Conservation (phyloP, 2,797 vertebrate genomes). For the Bradypodion ventrale region DNA sequence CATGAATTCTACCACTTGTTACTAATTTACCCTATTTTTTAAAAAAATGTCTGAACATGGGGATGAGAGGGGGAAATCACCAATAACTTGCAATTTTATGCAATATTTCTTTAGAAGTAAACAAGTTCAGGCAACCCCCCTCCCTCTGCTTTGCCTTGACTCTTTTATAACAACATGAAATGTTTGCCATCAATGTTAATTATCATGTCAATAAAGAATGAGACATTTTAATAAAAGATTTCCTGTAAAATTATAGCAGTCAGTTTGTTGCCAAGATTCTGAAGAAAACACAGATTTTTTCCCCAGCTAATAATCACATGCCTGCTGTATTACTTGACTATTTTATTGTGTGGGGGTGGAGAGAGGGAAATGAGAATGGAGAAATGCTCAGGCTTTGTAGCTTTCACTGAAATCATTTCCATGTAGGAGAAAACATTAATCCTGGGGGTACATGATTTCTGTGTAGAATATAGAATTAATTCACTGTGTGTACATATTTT, state of each 20-base stretch:
- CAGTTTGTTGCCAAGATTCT: neutral
- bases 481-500: too few relatives aligned
- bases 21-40: neutral
- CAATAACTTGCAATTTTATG: neutral
- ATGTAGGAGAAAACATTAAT: neutral
- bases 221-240: neutral
- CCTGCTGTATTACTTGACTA: neutral
- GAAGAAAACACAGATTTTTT: neutral
- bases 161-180: constrained; percentile 9
- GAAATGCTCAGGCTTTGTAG: neutral
- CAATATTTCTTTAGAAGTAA: neutral
- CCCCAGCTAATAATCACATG: neutral
- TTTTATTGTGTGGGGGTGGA: neutral
- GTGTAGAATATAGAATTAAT: too few relatives aligned
- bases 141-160: neutral
- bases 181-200: constrained; percentile 18
- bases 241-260: neutral
- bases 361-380: neutral
- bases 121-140: neutral
- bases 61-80: neutral
- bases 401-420: neutral
- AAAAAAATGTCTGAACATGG: neutral
- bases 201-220: neutral
- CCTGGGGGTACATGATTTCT: neutral
- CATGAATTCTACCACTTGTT: neutral